phyloP scores from a whole-genome alignment of 2,113 vertebrate species.

The Serilophus lunatus region DNA sequence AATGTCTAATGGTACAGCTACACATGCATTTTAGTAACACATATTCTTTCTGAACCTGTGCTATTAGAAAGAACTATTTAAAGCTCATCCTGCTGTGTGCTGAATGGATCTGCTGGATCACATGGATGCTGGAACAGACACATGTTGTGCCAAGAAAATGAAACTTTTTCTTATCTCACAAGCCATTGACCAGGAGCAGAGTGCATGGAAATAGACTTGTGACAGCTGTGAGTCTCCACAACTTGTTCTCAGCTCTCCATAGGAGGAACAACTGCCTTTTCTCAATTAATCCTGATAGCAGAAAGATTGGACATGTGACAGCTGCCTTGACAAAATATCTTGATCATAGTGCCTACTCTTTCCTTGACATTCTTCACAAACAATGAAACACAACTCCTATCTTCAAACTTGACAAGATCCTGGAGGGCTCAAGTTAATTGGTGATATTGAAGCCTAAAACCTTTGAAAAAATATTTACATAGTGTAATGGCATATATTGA shows the following conservation, averaged over 20 bases:
- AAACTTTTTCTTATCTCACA: not conserved
- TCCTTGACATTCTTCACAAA: not conserved
- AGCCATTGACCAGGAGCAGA: not conserved
- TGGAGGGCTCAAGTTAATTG: not conserved
- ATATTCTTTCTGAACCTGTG: not conserved
- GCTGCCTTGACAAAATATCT: conserved; percentile 13
- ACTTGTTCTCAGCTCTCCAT: not conserved
- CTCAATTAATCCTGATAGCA: not conserved
- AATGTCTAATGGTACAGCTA: not conserved
- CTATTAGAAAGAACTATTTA: not conserved
- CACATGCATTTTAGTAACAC: not conserved
- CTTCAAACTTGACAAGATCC: not conserved
- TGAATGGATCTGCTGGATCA: not conserved
- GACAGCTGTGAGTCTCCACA: not conserved
- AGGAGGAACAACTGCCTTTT: not conserved
- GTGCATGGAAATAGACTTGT: not conserved
- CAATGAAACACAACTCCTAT: not conserved
- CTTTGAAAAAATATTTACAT: not conserved
- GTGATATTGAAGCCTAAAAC: not conserved
- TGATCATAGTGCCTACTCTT: not conserved
- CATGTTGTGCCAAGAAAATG: not conserved
- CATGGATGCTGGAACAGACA: not conserved
- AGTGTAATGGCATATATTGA: not conserved
- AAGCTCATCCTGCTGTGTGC: not conserved
- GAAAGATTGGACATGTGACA: not conserved